phyloP scores from a whole-genome alignment of 1,140 invertebrate species.

The Arctopsyche grandis region DNA sequence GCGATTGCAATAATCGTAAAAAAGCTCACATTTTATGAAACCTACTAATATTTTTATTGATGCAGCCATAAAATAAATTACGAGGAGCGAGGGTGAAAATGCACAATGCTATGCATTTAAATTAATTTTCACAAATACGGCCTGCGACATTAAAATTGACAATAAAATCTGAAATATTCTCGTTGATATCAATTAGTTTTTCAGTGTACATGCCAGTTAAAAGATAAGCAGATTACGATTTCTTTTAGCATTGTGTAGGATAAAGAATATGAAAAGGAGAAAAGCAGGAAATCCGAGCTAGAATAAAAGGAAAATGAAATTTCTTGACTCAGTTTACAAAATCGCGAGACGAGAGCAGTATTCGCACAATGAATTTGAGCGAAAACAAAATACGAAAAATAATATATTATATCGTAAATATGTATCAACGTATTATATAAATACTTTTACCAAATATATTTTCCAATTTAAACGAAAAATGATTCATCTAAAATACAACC shows the following conservation, averaged over 20 bases:
- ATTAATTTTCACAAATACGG: too few relatives aligned
- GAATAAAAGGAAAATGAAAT: background rate
- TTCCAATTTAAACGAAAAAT: too few relatives aligned
- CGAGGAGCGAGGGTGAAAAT: background rate
- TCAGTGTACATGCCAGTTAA: background rate
- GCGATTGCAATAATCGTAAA: slow-evolving; percentile 44
- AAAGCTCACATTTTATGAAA: slow-evolving; percentile 39
- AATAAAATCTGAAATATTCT: too few relatives aligned
- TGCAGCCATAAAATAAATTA: slow-evolving; percentile 36
- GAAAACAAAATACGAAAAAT: background rate
- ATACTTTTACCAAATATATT: too few relatives aligned
- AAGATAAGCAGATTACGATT: background rate
- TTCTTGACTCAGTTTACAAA: background rate
- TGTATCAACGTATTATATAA: too few relatives aligned
- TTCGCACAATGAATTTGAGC: background rate
- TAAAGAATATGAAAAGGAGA: background rate
- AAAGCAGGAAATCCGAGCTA: background rate
- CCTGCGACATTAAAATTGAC: too few relatives aligned
- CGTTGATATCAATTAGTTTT: background rate
- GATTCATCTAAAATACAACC: too few relatives aligned
- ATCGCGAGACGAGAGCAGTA: background rate
- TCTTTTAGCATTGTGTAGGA: background rate
- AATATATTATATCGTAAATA: background rate
- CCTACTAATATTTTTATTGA: slow-evolving; percentile 39
- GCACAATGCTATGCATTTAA: too few relatives aligned